A percentile compares a stretch with the other conserved stretches of the same genome.
phyloP scores from a whole-genome alignment of 2,797 vertebrate genomes.

The Sphaeramia orbicularis region DNA sequence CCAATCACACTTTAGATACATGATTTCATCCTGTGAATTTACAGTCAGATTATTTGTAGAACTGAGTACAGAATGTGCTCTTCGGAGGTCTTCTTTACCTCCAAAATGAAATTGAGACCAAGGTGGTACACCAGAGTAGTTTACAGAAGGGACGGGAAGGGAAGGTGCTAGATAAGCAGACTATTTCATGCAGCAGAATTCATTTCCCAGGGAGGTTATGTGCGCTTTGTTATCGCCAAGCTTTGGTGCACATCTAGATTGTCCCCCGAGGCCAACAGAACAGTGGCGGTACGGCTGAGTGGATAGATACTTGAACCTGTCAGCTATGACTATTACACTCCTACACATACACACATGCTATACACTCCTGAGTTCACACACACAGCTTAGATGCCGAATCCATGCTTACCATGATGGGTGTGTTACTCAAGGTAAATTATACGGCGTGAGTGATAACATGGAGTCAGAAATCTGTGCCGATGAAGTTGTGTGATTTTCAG shows the following conservation, averaged over 20 bases:
- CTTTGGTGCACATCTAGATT: conserved; percentile 85
- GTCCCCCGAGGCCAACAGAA: conserved; percentile 79
- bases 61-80: conserved; percentile 12
- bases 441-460: conserved; percentile 41
- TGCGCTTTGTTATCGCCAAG: conserved; percentile 80
- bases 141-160: conserved; percentile 17
- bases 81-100: conserved; percentile 24
- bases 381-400: conserved; percentile 26
- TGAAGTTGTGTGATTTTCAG: conserved; percentile 18
- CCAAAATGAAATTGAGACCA: conserved; percentile 26
- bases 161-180: conserved; percentile 77
- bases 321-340: conserved; percentile 78
- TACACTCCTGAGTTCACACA: conserved; percentile 29
- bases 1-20: conserved; percentile 24
- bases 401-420: conserved; percentile 10
- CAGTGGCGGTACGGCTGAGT: conserved; percentile 80
- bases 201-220: conserved; percentile 81
- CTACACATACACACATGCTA: conserved; percentile 60
- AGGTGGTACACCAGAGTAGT: conserved; percentile 35
- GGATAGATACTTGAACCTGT: conserved; percentile 82
- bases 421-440: conserved; percentile 18
- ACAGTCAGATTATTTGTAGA: conserved; percentile 19
- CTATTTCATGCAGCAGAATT: conserved; percentile 81
- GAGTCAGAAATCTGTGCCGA: conserved; percentile 22
- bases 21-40: neutral